Evolutionary conservation across 2,888 invertebrate species (phyloP), one percentile per base, ranked within the genome.

Genomic region (Ptilodon capucinus): DNA sequence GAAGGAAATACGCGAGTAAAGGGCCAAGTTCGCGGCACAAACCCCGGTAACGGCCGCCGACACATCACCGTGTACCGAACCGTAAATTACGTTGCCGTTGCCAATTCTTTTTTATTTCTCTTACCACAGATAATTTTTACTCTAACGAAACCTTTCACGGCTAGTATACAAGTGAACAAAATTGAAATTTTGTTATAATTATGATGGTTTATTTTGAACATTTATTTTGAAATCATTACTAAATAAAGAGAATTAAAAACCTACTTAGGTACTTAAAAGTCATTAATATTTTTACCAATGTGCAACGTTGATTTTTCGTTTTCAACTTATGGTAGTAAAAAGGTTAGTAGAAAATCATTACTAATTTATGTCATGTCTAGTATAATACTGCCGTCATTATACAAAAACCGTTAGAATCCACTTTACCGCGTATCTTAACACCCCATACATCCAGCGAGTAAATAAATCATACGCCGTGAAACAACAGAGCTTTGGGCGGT

Each of bases 1-100:
- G 67, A 66, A 67, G 57, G 54, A 66, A 66, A 66, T 67, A 66
- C 62, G 62, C 32, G 64, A 55, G 57, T 64, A 60, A 13, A 43
- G 67, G 57, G 42, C 51, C 40, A 54, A 66, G 55, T 66, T 66
- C 46, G 47, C 60, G 56, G 60, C 40, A 60, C 64, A 64, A 64
- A 56, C 58, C 58, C 58, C 48, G 44, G 51, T 67, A 67, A 64
- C 66, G 64, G 60, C 51, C 51, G 25, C 44, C 46, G 5, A 54
- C 67, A 47, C 43, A 57, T 54, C 46, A 51, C 54, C 38, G n/a
- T 54, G 36, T 25, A 42, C 28, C 19, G 19, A 19, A 18, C 41
- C 46, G 49, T 64, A 51, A 59, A 64, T 57, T 52, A 59, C 30
- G 18, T 5, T 38, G 34, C 48, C 28, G 18, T 40, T 40, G 23